Conservation (phyloP, 2,797 vertebrate genomes). For the Amblyopsis hoosieri region DNA sequence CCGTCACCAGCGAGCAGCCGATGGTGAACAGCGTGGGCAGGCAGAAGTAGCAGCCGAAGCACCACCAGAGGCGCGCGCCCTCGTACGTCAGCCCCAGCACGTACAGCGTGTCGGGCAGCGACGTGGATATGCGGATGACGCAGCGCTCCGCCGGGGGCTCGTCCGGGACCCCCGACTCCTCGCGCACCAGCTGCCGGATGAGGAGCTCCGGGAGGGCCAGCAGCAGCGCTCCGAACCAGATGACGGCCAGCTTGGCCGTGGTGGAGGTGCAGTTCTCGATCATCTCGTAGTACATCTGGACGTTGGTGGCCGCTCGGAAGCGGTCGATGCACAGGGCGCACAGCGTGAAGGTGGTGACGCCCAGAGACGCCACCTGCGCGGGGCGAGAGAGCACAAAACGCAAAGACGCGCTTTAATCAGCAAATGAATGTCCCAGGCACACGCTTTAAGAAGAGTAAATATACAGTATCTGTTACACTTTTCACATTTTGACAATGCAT, state of each 20-base stretch:
- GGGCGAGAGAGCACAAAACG: slow-evolving; percentile 18
- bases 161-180: slow-evolving; percentile 69
- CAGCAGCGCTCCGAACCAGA: slow-evolving; percentile 95
- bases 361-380: slow-evolving; percentile 91
- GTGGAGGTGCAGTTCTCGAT: slow-evolving; percentile 97
- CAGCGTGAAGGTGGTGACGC: slow-evolving; percentile 95
- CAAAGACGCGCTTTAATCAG: background rate
- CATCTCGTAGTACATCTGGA: slow-evolving; percentile 99
- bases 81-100: slow-evolving; percentile 94
- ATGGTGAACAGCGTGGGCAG: slow-evolving; percentile 97
- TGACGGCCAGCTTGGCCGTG: slow-evolving; percentile 92
- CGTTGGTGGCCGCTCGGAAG: slow-evolving; percentile 94
- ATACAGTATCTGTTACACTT: no score
- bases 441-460: no score
- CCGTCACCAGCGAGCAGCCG: slow-evolving; percentile 92
- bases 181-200: slow-evolving; percentile 87
- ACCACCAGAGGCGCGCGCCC: slow-evolving; percentile 96
- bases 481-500: no score
- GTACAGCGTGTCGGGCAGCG: slow-evolving; percentile 92
- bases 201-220: slow-evolving; percentile 94
- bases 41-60: slow-evolving; percentile 98
- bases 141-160: slow-evolving; percentile 82
- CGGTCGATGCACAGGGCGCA: slow-evolving; percentile 97
- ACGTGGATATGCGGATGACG: slow-evolving; percentile 88
- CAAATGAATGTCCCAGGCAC: background rate